Evolutionary conservation across 2,888 invertebrate genomes (phyloP).

Genomic region (Hyposoter didymator): DNA sequence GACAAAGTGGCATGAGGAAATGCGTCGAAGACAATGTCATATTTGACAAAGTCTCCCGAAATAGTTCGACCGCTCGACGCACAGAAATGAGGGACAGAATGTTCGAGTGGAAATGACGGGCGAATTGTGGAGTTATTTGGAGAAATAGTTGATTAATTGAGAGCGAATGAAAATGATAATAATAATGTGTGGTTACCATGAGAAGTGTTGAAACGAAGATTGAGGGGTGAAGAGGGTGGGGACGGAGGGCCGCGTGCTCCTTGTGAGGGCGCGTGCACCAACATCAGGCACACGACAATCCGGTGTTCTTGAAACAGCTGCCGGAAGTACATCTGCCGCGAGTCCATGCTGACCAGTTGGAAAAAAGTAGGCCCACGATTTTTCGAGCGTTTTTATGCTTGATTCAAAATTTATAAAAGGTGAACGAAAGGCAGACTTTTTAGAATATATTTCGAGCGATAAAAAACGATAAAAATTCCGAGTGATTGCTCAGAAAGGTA

Average conservation of each 20-base stretch:
- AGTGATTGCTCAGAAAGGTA: background rate
- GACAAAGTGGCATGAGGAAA: too few species aligned
- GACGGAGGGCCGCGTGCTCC: background rate
- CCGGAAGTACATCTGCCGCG: constrained; percentile 83
- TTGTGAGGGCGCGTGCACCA: constrained; percentile 78
- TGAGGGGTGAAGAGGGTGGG: constrained; percentile 11
- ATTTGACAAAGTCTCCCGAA: background rate
- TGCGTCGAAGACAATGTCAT: too few species aligned
- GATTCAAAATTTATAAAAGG: background rate
- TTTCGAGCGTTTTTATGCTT: constrained; percentile 2
- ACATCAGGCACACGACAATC: constrained; percentile 77
- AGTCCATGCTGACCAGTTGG: constrained; percentile 58
- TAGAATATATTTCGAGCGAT: background rate
- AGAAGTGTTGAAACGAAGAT: constrained; percentile 29
- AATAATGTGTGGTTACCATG: constrained; percentile 17
- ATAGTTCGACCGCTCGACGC: background rate
- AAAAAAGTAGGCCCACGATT: constrained; percentile 49
- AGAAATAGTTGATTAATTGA: constrained; percentile 32
- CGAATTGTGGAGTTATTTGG: constrained; percentile 6
- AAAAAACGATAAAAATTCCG: background rate
- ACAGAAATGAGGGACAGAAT: too few species aligned
- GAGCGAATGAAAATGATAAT: constrained; percentile 27
- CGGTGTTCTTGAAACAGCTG: constrained; percentile 78
- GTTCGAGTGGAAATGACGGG: background rate
- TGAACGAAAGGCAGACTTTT: background rate